A percentile compares a stretch with the other conserved stretches of the same genome.
Evolutionary conservation across 2,888 invertebrate species (phyloP).

Genomic region (Rhagium mordax): DNA sequence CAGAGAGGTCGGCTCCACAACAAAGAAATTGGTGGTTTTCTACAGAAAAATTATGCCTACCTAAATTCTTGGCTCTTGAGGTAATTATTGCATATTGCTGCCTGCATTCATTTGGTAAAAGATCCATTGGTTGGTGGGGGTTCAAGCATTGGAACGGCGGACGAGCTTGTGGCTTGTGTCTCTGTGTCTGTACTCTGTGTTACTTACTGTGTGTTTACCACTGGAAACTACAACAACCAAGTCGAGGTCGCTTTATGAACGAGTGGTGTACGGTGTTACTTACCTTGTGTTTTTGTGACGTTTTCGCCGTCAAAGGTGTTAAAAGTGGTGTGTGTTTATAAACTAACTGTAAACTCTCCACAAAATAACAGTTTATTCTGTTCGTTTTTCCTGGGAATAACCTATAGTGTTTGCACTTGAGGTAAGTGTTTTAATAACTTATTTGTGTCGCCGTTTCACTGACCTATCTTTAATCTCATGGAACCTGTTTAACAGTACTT

Average conservation of each 20-base stretch:
- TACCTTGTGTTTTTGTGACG: conserved; percentile 12
- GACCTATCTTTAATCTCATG: conserved; percentile 18
- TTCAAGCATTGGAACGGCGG: neutral
- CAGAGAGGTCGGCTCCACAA: neutral
- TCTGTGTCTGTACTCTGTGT: too few species aligned
- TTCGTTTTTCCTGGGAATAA: conserved; percentile 3
- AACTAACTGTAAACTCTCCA: neutral
- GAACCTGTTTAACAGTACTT: neutral
- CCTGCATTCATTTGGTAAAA: neutral
- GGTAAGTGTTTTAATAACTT: conserved; percentile 2
- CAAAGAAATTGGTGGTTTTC: neutral
- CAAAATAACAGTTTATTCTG: neutral
- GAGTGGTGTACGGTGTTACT: neutral
- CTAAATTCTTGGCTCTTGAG: neutral
- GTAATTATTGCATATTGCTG: neutral
- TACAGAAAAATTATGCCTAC: neutral
- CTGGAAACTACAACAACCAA: neutral
- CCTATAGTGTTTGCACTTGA: neutral
- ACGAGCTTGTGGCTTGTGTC: neutral
- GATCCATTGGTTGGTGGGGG: conserved; percentile 6
- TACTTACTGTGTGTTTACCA: neutral
- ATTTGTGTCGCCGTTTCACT: neutral
- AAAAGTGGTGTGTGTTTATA: conserved; percentile 17
- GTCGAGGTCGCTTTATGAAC: neutral
- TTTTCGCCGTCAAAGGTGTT: conserved; percentile 1